Evolutionary conservation across 2,113 vertebrate species (phyloP), one percentile per base, ranked within the genome.

Genomic region (Pseudopodoces humilis): DNA sequence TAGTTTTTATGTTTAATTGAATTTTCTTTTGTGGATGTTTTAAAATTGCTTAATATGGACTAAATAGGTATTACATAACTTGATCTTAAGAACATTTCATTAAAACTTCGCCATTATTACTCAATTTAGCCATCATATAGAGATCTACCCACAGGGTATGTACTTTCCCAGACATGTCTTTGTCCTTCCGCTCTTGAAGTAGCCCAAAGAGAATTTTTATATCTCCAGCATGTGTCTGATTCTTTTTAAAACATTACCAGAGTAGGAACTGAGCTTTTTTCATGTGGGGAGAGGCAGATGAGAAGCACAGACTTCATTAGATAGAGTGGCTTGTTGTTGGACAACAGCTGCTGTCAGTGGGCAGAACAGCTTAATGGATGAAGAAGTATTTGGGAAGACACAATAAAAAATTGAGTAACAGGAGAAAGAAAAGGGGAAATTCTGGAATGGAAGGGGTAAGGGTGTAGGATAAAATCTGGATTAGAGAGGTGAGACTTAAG

Each of bases 101-200:
- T 95, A 95, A 89, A 85, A 53, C 53, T 78, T 82, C 56, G 47
- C 79, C 56, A 18, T 91, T 96, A 70, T 47, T 93, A 78, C 79
- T 88, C 84, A 90, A 86, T 95, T 90, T 83, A 94, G 72, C 80
- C 80, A 39, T 84, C 88, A 35, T 81, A 75, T 43, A 86, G 83
- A 86, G 75, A 74, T 88, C 68, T 95, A 50, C 83, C 90, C 91
- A 93, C 71, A 86, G 96, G 92, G 68, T 83, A 47, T 75, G 64
- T 93, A 83, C 94, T 94, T 96, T 88, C 90, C 90, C 91, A 93
- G 96, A 39, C 90, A 81, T 60, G 83, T 70, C 83, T 95, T 94
- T 92, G 95, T 95, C 94, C 79, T 96, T 90, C 50, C 77, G 79
- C 46, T 94, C 75, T 83, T 90, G 55, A 75, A 86, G 83, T 92